Base-by-base conservation (phyloP, 2,888 invertebrate genomes). In the Nasonovia ribisnigri region DNA sequence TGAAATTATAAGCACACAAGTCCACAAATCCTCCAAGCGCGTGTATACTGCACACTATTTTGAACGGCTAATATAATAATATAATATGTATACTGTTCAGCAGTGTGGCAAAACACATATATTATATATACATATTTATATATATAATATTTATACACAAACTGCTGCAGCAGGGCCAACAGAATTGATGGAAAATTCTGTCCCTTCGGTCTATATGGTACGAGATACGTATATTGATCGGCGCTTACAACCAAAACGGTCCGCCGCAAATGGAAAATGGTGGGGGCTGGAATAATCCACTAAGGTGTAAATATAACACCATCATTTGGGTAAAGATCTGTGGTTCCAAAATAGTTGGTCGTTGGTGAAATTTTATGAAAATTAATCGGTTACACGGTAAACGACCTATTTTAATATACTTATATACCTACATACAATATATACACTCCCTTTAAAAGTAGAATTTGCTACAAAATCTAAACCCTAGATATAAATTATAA, bases 161-260 rank as follows among this genome's bases (percentile, higher is more conserved):
- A 84, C 42, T 67, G 2, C n/a, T 46, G n/a, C 0, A n/a, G 51
- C 13, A 29, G 26, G 60, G 48, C 36, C 46, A 92, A 36, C 60
- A 60, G 48, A 87, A 87, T 88, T 54, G 51, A 92, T 88, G 88
- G 67, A 88, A 77, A 77, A 88, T 77, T 92, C 8, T 20, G 87
- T 88, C 92, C 92, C 87, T 87, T 6, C 42, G 87, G 87, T n/a
- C 46, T 57, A 91, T 84, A 92, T 84, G 84, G 77, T 77, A 11
- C 36, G 77, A 77, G 77, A 26, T 57, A 57, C 57, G 48, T 51
- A 92, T 93, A 93, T 93, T 90, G 93, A 93, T 93, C 93, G 93
- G 8, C 43, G 84, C 26, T 84, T 84, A 48, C 13, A 46, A 93
- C 84, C 36, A 84, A 84, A 89, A 89, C 93, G 84, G 10, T 88